Evolutionary conservation across 2,888 invertebrate species (phyloP).

Genomic region (Sinopyrophorus schimmeli): DNA sequence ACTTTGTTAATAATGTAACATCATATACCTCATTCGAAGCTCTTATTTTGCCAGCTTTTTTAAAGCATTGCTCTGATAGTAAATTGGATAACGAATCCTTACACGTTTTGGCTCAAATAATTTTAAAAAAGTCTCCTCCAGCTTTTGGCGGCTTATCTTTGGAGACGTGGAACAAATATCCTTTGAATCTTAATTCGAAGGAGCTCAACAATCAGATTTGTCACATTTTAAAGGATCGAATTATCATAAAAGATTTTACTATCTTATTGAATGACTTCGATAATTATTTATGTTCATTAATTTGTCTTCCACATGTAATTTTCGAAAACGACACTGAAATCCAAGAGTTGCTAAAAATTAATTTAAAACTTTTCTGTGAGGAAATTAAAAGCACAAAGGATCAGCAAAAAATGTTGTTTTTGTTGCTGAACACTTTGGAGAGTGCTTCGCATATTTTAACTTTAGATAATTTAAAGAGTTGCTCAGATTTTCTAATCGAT

Average conservation of each 20-base stretch:
- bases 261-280: conserved; percentile 53
- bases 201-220: conserved; percentile 52
- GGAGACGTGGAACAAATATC: conserved; percentile 68
- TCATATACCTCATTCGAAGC: conserved; percentile 72
- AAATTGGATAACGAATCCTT: conserved; percentile 62
- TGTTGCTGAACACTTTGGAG: conserved; percentile 63
- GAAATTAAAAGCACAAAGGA: conserved; percentile 36
- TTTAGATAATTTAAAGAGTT: neutral
- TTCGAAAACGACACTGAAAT: conserved; percentile 9
- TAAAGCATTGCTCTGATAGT: conserved; percentile 62
- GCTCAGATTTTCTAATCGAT: conserved; percentile 56
- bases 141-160: conserved; percentile 64
- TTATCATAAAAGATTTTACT: conserved; percentile 52
- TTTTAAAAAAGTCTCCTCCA: conserved; percentile 68
- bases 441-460: conserved; percentile 59
- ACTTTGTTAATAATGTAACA: conserved; percentile 68
- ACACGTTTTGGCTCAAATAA: conserved; percentile 66
- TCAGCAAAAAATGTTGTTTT: conserved; percentile 57
- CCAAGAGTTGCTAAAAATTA: conserved; percentile 36
- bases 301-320: conserved; percentile 61
- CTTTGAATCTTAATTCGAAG: conserved; percentile 61
- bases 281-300: conserved; percentile 57
- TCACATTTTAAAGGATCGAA: conserved; percentile 51
- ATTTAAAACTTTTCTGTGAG: conserved; percentile 37
- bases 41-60: conserved; percentile 68